These are phyloP conservation scores for Craterocephalus amniculus DNA, from an alignment of 2,797 vertebrate species.

Conservation along the genomic window DNA sequence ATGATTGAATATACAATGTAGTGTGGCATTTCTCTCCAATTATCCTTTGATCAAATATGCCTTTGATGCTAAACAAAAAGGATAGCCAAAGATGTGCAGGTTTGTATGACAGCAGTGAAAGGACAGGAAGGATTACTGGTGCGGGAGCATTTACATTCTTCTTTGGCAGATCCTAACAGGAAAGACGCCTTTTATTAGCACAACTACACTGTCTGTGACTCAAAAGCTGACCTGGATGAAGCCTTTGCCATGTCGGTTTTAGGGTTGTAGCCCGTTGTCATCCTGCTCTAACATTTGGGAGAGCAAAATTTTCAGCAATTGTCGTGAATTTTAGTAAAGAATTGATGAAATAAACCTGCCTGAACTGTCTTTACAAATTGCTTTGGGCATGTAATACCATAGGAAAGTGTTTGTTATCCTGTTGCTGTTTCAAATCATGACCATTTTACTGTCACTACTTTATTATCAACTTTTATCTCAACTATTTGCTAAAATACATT, in stretches of 20 bases:
- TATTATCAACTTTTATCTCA: no score
- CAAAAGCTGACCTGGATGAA: slow-evolving; percentile 30
- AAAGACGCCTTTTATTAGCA: slow-evolving; percentile 38
- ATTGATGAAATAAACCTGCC: no score
- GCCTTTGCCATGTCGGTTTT: slow-evolving; percentile 51
- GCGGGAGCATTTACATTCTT: slow-evolving; percentile 8
- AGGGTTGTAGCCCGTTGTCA: no score
- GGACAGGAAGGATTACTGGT: slow-evolving; percentile 14
- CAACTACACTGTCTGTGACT: not conserved
- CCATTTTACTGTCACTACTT: no score
- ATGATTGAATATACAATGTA: slow-evolving; percentile 51
- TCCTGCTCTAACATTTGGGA: no score
- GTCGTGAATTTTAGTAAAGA: no score
- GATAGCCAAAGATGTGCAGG: slow-evolving; percentile 29
- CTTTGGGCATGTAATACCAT: no score
- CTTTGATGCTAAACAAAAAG: slow-evolving; percentile 51
- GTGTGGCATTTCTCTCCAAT: slow-evolving; percentile 50
- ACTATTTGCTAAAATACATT: no score
- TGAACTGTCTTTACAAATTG: no score
- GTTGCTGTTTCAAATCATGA: no score
- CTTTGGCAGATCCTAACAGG: slow-evolving; percentile 15
- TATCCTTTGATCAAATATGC: slow-evolving; percentile 60
- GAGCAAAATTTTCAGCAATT: no score
- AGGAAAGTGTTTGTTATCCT: no score
- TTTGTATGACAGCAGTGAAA: slow-evolving; percentile 10